These are phyloP conservation scores for Coregonus sp. DNA, from an alignment of 2,797 vertebrate species.

Conservation along the genomic window DNA sequence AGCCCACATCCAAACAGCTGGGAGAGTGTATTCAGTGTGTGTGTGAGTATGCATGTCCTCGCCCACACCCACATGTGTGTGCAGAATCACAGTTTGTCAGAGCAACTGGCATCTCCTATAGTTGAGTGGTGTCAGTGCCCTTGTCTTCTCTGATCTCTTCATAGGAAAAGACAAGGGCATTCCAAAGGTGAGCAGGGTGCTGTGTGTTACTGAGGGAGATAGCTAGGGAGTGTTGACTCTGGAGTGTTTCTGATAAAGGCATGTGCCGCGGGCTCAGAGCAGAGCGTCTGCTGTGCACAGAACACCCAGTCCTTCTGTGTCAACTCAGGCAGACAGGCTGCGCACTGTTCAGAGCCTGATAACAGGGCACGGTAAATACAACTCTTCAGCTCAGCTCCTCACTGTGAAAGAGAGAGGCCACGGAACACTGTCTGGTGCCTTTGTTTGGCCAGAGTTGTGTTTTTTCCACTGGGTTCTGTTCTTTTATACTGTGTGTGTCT, in stretches of 20 bases:
- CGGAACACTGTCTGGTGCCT: constrained; percentile 63
- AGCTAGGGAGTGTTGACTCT: constrained; percentile 70
- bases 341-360: constrained; percentile 89
- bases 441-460: constrained; percentile 61
- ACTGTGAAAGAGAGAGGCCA: constrained; percentile 51
- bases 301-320: constrained; percentile 91
- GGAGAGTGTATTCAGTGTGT: constrained; percentile 50
- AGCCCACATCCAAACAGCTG: constrained; percentile 81
- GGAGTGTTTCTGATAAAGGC: constrained; percentile 73
- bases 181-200: constrained; percentile 65
- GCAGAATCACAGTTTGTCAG: not conserved
- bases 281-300: constrained; percentile 79
- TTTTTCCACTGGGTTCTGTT: constrained; percentile 48
- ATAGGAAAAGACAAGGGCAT: constrained; percentile 67
- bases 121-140: constrained; percentile 42
- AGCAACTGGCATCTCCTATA: not conserved
- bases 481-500: constrained; percentile 47
- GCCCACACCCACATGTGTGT: not conserved
- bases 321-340: constrained; percentile 90
- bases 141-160: constrained; percentile 59
- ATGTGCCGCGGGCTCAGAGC: constrained; percentile 75
- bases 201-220: constrained; percentile 36
- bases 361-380: constrained; percentile 97
- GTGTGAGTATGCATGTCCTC: constrained; percentile 26
- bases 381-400: constrained; percentile 83